These are phyloP conservation scores for Chaunax sp. DNA, from an alignment of 2,797 vertebrate species.

Conservation along the genomic window DNA sequence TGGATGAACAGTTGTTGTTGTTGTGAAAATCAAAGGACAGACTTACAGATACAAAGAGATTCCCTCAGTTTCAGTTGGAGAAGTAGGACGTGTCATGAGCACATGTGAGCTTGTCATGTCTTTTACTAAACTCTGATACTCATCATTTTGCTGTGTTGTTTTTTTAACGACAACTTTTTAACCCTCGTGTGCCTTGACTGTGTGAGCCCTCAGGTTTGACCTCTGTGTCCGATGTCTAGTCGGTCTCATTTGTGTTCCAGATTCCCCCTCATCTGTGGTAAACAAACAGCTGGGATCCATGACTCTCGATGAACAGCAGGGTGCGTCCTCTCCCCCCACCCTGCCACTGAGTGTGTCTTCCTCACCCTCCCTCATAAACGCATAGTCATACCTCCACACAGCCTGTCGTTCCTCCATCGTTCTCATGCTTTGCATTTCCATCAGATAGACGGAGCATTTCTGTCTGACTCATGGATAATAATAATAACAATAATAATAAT, in stretches of 20 bases:
- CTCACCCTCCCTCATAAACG: slow-evolving; percentile 17
- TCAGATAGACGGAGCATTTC: not conserved
- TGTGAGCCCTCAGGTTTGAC: slow-evolving; percentile 49
- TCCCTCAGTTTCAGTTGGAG: too few species aligned
- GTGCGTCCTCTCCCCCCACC: slow-evolving; percentile 85
- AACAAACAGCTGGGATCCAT: slow-evolving; percentile 99
- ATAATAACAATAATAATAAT: not conserved
- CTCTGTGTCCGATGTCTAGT: slow-evolving; percentile 81
- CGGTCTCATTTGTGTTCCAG: slow-evolving; percentile 97
- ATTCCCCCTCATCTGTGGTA: slow-evolving; percentile 98
- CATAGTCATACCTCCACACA: slow-evolving; percentile 10
- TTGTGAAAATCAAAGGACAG: too few species aligned
- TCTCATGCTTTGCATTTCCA: slow-evolving; percentile 27
- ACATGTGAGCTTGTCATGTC: slow-evolving; percentile 25
- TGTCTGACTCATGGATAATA: not conserved
- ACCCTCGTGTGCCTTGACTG: slow-evolving; percentile 43
- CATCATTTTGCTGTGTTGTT: slow-evolving; percentile 20
- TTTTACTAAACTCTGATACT: slow-evolving; percentile 35
- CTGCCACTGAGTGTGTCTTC: slow-evolving; percentile 30
- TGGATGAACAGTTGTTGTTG: too few species aligned
- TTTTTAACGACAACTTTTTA: slow-evolving; percentile 33
- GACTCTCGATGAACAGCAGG: slow-evolving; percentile 98
- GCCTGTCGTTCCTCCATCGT: slow-evolving; percentile 14
- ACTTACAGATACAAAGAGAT: too few species aligned
- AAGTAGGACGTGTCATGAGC: slow-evolving; percentile 7